Conservation (phyloP, 2,113 vertebrate species). For the Lampris incognitus region DNA sequence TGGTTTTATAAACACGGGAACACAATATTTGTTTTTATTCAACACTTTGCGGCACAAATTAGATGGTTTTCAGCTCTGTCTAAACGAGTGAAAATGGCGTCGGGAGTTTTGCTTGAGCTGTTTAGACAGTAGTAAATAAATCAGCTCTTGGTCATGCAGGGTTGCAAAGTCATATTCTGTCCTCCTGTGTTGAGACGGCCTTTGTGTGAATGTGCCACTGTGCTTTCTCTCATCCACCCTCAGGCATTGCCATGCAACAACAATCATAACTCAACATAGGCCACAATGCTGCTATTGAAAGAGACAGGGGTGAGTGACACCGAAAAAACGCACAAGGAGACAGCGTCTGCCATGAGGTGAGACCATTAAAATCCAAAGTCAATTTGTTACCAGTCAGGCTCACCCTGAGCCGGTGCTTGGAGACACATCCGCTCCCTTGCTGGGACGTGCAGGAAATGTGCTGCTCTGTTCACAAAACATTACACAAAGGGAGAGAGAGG, state of each 20-base stretch:
- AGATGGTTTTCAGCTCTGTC: background rate
- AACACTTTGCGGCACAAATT: background rate
- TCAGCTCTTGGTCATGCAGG: background rate
- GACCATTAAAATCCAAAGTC: conserved; percentile 69
- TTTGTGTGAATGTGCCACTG: conserved; percentile 45
- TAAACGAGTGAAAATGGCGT: background rate
- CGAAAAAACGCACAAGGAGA: conserved; percentile 58
- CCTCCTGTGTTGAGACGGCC: conserved; percentile 1
- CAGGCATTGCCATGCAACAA: conserved; percentile 26
- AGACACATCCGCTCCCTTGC: conserved; percentile 39
- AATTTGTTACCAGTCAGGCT: conserved; percentile 48
- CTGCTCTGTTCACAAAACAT: conserved; percentile 42
- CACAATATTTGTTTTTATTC: background rate
- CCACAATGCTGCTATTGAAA: conserved; percentile 56
- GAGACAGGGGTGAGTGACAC: conserved; percentile 54
- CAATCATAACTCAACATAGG: conserved; percentile 48
- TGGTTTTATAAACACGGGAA: background rate
- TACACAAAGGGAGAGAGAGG: background rate
- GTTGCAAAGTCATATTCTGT: background rate
- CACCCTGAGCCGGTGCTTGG: conserved; percentile 26
- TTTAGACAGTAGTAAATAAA: background rate
- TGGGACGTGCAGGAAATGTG: conserved; percentile 17
- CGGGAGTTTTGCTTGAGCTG: background rate
- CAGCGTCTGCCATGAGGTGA: conserved; percentile 56
- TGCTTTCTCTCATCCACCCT: conserved; percentile 11